phyloP scores from a whole-genome alignment of 2,888 invertebrate genomes.

The Halictus ligatus region DNA sequence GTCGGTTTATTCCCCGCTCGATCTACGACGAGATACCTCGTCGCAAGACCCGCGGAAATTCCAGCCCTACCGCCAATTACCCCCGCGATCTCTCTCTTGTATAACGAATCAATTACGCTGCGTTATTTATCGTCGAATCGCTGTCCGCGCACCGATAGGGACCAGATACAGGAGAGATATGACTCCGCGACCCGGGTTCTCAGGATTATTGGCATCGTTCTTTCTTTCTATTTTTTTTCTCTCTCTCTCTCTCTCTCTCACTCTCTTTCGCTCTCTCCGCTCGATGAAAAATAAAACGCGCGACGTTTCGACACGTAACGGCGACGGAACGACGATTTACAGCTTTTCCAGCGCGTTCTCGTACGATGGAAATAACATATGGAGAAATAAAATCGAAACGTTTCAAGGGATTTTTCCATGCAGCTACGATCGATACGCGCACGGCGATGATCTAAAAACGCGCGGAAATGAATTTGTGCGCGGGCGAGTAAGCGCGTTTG shows the following conservation, averaged over 20 bases:
- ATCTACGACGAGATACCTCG: not conserved
- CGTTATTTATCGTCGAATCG: constrained; percentile 52
- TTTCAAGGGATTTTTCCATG: not conserved
- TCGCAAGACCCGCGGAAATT: constrained; percentile 3
- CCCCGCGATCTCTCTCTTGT: constrained; percentile 16
- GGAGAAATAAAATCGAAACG: not conserved
- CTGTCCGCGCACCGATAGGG: not conserved
- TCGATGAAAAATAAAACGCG: constrained; percentile 22
- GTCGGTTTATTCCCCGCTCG: not conserved
- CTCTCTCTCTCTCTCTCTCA: not conserved
- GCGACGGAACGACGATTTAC: not conserved
- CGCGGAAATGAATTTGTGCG: not conserved
- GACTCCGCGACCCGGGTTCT: constrained; percentile 18
- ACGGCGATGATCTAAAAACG: not conserved
- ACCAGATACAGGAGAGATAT: constrained; percentile 19
- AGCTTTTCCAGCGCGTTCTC: not conserved
- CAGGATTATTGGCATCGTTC: constrained; percentile 2
- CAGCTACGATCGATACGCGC: constrained; percentile 10
- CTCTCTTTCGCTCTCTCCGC: not conserved
- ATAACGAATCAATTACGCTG: constrained; percentile 23
- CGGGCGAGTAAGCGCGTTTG: constrained; percentile 5
- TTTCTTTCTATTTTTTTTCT: not conserved
- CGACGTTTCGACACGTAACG: not conserved
- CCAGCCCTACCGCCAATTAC: constrained; percentile 22
- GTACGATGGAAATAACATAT: not conserved